Conservation (phyloP, 2,888 invertebrate species). For the Lottia gigantea region DNA sequence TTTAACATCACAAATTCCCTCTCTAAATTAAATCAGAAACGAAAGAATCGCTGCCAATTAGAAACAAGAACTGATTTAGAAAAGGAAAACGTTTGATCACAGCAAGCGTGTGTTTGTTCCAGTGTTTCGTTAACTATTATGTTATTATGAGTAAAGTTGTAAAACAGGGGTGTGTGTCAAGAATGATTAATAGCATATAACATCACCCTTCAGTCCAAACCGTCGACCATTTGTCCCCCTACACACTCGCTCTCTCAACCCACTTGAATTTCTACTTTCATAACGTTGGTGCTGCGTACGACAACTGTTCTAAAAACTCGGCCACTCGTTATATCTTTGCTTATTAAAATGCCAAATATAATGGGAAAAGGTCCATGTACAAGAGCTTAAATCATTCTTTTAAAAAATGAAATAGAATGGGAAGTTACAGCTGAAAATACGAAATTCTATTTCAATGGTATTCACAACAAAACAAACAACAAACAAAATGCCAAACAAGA, state of each 20-base stretch:
- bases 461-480: no score
- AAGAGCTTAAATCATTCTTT: no score
- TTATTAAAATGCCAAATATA: no score
- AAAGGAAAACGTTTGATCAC: conserved; percentile 1
- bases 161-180: conserved; percentile 4
- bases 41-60: conserved; percentile 7
- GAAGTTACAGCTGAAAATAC: no score
- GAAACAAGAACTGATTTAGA: background rate
- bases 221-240: background rate
- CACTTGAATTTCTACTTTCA: background rate
- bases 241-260: background rate
- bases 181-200: background rate
- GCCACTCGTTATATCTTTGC: no score
- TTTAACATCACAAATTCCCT: background rate
- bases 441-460: no score
- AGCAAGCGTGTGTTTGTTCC: conserved; percentile 7
- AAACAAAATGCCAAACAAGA: no score
- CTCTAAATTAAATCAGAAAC: conserved; percentile 7
- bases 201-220: conserved; percentile 3
- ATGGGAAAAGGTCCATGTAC: no score
- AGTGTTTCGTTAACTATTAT: conserved; percentile 6
- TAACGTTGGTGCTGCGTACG: no score
- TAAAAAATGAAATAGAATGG: no score
- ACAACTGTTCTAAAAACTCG: no score
- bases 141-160: background rate